Percentiles rank a stretch among this genome's conserved stretches.
These are phyloP conservation scores for Eristalis pertinax DNA, from an alignment of 2,888 invertebrate genomes.

Conservation along the genomic window DNA sequence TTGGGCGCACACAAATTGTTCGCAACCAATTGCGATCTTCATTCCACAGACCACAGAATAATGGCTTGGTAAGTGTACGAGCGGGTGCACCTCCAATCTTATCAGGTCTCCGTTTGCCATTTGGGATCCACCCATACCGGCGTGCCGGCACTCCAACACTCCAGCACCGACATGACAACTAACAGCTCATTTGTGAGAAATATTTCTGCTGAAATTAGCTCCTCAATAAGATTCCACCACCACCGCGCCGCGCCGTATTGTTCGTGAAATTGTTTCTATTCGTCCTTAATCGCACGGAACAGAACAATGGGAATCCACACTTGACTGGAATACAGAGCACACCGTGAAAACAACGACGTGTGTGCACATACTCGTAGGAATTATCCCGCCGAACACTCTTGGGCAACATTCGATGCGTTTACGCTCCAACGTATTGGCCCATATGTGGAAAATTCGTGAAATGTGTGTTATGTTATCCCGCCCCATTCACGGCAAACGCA, in stretches of 20 bases:
- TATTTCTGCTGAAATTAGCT: slow-evolving; percentile 62
- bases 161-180: slow-evolving; percentile 48
- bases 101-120: slow-evolving; percentile 52
- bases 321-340: slow-evolving; percentile 29
- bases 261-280: slow-evolving; percentile 3
- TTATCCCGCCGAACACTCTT: slow-evolving; percentile 6
- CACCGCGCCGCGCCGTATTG: background rate
- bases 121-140: slow-evolving; percentile 2
- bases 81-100: slow-evolving; percentile 24
- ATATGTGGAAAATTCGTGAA: slow-evolving; percentile 56
- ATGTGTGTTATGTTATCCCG: slow-evolving; percentile 49
- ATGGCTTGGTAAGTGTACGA: slow-evolving; percentile 21
- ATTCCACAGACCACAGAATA: slow-evolving; percentile 34
- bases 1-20: background rate
- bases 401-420: slow-evolving; percentile 58
- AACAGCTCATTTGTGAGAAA: slow-evolving; percentile 62
- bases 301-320: slow-evolving; percentile 55
- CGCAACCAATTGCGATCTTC: slow-evolving; percentile 45
- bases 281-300: slow-evolving; percentile 36
- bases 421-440: slow-evolving; percentile 54
- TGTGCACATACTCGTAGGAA: background rate
- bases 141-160: background rate
- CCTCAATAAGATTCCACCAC: slow-evolving; percentile 29
- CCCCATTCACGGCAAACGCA: slow-evolving; percentile 42
- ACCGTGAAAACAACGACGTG: background rate